A percentile compares a stretch with the other conserved stretches of the same genome.
Conservation (phyloP, 2,888 invertebrate species). For the Acronicta leporina region DNA sequence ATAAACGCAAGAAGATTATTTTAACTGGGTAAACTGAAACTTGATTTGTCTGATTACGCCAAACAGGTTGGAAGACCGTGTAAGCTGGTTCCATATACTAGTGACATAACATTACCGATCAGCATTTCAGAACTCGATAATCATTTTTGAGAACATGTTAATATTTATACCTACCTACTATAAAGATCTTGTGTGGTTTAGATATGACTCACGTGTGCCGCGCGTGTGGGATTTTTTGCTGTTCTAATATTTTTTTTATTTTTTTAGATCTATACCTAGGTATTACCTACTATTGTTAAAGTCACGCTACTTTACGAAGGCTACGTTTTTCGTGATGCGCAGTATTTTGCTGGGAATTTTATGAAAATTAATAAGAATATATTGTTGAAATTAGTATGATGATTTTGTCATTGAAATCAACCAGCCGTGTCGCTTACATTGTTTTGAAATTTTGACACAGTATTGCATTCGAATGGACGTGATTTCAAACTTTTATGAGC, state of each 20-base stretch:
- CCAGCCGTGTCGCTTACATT: conserved; percentile 11
- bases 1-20: no score
- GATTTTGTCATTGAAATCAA: conserved; percentile 23
- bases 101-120: conserved; percentile 38
- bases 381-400: conserved; percentile 35
- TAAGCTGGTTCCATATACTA: conserved; percentile 24
- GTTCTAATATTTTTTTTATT: conserved; percentile 3
- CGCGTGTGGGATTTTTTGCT: conserved; percentile 27
- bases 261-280: neutral
- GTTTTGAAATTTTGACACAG: no score
- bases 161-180: conserved; percentile 14
- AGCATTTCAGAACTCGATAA: conserved; percentile 16
- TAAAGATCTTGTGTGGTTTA: conserved; percentile 15
- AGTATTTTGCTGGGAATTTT: neutral
- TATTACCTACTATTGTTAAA: conserved; percentile 7
- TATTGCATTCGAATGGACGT: no score
- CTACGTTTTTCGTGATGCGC: conserved; percentile 6
- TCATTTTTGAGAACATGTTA: conserved; percentile 16
- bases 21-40: no score
- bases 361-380: conserved; percentile 7
- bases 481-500: no score
- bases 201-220: conserved; percentile 24
- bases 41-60: neutral
- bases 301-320: conserved; percentile 15
- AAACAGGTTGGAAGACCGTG: neutral